phyloP scores from a whole-genome alignment of 2,888 invertebrate species.

The Blera fallax region DNA sequence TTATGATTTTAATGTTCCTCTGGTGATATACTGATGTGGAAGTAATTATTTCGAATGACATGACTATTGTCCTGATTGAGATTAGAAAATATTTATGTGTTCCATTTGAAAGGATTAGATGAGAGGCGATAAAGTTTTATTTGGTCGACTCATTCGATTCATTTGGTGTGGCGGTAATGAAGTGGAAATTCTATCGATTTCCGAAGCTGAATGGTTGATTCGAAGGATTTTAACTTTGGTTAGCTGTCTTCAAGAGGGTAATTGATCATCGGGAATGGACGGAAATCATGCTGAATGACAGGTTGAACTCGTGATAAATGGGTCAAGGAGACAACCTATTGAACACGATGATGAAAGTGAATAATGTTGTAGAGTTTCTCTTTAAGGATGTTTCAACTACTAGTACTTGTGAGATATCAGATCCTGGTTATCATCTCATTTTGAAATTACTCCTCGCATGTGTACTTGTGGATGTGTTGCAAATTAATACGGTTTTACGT shows the following conservation, averaged over 20 bases:
- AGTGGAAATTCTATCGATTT: constrained; percentile 28
- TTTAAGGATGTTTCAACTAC: not conserved
- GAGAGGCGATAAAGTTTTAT: not conserved
- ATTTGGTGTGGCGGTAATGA: constrained; percentile 36
- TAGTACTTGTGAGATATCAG: not conserved
- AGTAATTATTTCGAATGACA: constrained; percentile 49
- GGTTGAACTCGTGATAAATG: constrained; percentile 30
- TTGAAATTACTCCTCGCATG: not conserved
- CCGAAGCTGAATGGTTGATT: not conserved
- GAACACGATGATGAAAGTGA: not conserved
- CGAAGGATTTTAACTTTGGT: not conserved
- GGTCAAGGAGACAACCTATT: constrained; percentile 10
- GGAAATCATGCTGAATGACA: constrained; percentile 21
- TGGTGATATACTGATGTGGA: constrained; percentile 24
- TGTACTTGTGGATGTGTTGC: not conserved
- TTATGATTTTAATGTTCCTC: constrained; percentile 4
- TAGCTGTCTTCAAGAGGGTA: not conserved
- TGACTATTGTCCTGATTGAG: constrained; percentile 44
- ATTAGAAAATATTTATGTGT: constrained; percentile 56
- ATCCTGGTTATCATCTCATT: not conserved
- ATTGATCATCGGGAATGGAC: constrained; percentile 30
- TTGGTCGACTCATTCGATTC: not conserved
- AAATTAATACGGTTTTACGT: no score
- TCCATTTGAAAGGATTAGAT: constrained; percentile 42
- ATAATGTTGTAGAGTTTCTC: not conserved